Percentiles rank a stretch among this genome's conserved stretches.
These are phyloP conservation scores for Drosophila tanythrix DNA, from an alignment of 2,888 invertebrate species.

Conservation along the genomic window DNA sequence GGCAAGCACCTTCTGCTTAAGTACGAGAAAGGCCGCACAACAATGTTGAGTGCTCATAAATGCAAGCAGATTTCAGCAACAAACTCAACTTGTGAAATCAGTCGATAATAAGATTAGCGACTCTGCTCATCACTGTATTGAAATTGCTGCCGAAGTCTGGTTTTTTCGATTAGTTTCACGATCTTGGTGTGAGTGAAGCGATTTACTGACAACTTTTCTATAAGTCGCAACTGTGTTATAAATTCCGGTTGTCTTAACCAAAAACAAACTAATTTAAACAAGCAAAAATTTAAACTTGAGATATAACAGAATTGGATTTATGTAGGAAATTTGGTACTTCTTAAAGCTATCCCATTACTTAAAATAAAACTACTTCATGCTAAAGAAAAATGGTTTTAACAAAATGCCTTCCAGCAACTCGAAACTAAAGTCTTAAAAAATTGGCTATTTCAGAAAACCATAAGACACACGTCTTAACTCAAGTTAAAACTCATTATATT, in stretches of 20 bases:
- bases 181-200: conserved; percentile 5
- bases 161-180: conserved; percentile 13
- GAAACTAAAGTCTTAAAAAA: neutral
- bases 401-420: neutral
- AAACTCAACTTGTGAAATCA: conserved; percentile 36
- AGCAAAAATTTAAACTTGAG: neutral
- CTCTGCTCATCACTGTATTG: conserved; percentile 3
- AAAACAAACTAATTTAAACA: conserved; percentile 9
- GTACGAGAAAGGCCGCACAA: conserved; percentile 5
- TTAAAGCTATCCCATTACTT: neutral
- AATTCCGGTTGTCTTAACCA: conserved; percentile 4
- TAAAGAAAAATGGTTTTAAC: neutral
- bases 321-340: neutral
- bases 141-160: conserved; percentile 10
- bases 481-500: neutral
- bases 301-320: neutral
- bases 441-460: neutral
- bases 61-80: conserved; percentile 51
- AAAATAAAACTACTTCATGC: neutral
- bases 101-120: conserved; percentile 8
- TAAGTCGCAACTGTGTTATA: conserved; percentile 4
- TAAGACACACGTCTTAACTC: conserved; percentile 14
- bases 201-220: conserved; percentile 1
- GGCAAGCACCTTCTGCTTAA: conserved; percentile 40
- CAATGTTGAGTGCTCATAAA: conserved; percentile 11